These are phyloP conservation scores for Coracopsis vasa DNA, from an alignment of 2,113 vertebrate genomes.

Conservation along the genomic window DNA sequence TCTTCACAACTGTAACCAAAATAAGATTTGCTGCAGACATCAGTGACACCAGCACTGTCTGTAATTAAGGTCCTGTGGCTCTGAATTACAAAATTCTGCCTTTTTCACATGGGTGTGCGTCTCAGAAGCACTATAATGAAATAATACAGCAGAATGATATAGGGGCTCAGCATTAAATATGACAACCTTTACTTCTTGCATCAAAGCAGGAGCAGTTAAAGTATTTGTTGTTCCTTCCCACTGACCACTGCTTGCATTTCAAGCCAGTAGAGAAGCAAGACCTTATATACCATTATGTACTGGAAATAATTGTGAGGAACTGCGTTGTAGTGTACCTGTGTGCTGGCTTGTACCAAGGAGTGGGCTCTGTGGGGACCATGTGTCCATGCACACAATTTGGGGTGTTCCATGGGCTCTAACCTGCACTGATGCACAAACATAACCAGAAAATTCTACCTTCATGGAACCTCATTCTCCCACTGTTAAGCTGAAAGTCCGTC, in stretches of 20 bases:
- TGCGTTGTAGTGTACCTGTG: background rate
- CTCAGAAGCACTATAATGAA: background rate
- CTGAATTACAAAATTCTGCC: background rate
- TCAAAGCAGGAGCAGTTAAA: background rate
- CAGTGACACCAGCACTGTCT: background rate
- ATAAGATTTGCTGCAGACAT: background rate
- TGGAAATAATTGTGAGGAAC: background rate
- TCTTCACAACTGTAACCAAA: background rate
- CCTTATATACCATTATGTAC: rapidly evolving
- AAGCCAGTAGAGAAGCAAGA: background rate
- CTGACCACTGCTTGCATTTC: rapidly evolving
- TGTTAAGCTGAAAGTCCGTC: rapidly evolving
- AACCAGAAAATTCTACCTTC: rapidly evolving
- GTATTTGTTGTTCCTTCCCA: too few species aligned
- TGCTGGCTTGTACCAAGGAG: rapidly evolving
- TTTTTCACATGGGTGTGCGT: rapidly evolving
- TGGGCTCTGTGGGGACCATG: rapidly evolving
- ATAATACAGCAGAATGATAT: background rate
- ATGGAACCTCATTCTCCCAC: background rate
- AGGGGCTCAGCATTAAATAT: background rate
- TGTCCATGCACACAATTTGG: rapidly evolving
- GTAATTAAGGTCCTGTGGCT: background rate
- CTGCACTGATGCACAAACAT: rapidly evolving
- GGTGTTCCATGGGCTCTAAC: background rate
- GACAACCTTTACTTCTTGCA: background rate